These are phyloP conservation scores for Germaria angustata DNA, from an alignment of 2,888 invertebrate genomes.

Conservation along the genomic window DNA sequence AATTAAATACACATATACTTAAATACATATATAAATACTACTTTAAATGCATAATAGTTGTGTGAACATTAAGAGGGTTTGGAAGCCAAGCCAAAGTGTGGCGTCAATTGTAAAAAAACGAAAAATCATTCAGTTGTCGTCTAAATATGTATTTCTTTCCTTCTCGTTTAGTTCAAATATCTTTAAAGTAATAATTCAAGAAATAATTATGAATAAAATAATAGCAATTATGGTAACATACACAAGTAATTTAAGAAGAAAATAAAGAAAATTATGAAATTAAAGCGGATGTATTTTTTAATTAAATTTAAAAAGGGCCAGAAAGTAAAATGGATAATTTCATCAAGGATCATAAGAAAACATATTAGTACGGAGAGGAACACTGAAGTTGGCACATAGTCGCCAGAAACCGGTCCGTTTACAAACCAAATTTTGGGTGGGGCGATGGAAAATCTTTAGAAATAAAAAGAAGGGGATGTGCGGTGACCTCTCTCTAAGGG, in stretches of 20 bases:
- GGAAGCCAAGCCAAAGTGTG: conserved; percentile 62
- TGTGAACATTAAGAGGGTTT: conserved; percentile 36
- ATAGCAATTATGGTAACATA: conserved; percentile 43
- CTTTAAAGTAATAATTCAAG: conserved; percentile 52
- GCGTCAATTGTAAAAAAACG: conserved; percentile 37
- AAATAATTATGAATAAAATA: conserved; percentile 52
- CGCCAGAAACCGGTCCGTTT: too few relatives aligned
- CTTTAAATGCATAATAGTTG: conserved; percentile 1
- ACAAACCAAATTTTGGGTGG: too few relatives aligned
- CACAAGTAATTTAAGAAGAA: conserved; percentile 50
- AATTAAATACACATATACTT: conserved; percentile 35
- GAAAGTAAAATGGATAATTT: too few relatives aligned
- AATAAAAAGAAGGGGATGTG: too few relatives aligned
- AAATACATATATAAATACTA: conserved; percentile 24
- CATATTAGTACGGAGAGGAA: too few relatives aligned
- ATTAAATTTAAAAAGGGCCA: not conserved
- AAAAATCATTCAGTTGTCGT: conserved; percentile 21
- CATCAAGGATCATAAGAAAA: too few relatives aligned
- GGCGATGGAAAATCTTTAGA: too few relatives aligned
- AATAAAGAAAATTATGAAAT: conserved; percentile 8
- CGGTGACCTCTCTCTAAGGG: too few relatives aligned
- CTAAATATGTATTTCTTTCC: conserved; percentile 31
- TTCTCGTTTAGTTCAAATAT: conserved; percentile 66
- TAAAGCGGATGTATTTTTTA: not conserved
- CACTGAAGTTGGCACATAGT: too few relatives aligned